Conservation (phyloP, 2,888 invertebrate species). For the Myopa testacea region DNA sequence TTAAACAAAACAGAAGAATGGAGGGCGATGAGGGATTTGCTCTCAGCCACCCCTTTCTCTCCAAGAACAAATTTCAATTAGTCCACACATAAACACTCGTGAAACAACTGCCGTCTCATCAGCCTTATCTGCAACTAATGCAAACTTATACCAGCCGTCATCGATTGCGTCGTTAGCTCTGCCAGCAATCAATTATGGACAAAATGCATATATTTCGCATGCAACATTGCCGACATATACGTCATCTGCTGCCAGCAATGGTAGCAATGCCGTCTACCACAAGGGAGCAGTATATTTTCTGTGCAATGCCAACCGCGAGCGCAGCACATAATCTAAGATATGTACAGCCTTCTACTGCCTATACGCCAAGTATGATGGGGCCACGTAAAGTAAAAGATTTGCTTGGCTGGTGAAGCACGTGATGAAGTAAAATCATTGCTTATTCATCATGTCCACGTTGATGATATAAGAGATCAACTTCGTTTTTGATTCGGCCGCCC, state of each 20-base stretch:
- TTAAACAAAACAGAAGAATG: no score
- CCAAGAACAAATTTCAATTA: no score
- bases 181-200: not conserved
- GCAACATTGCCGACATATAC: not conserved
- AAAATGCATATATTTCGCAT: not conserved
- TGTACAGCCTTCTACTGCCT: not conserved
- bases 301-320: not conserved
- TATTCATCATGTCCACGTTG: constrained; percentile 45
- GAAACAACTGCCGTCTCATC: not conserved
- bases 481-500: constrained; percentile 44
- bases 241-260: not conserved
- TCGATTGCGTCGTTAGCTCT: not conserved
- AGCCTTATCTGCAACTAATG: not conserved
- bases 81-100: no score
- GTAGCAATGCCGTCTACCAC: not conserved
- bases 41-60: no score
- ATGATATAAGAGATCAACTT: constrained; percentile 38
- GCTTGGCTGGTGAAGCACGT: no score
- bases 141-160: not conserved
- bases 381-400: no score
- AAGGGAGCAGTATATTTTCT: not conserved
- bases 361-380: no score
- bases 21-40: no score
- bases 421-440: not conserved
- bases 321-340: not conserved